Conservation (phyloP, 2,797 vertebrate species). For the Denticeps clupeoides region DNA sequence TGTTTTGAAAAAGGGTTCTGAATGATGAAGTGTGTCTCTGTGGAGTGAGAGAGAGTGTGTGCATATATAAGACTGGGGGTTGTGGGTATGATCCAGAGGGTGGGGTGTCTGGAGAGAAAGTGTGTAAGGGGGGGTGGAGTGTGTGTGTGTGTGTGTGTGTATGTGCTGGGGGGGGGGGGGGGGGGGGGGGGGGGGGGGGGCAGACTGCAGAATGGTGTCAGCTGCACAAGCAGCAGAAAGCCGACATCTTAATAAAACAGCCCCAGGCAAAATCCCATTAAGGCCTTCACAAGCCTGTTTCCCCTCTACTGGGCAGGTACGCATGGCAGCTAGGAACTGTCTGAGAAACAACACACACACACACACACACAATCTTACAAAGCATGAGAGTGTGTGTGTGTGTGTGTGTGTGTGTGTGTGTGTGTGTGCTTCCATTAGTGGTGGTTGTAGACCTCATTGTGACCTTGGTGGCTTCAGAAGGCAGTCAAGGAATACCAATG, state of each 20-base stretch:
- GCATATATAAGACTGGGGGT: slow-evolving; percentile 9
- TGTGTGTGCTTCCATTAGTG: slow-evolving; percentile 54
- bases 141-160: slow-evolving; percentile 28
- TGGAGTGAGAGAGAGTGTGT: slow-evolving; percentile 25
- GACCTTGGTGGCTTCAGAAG: slow-evolving; percentile 61
- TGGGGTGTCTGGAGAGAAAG: slow-evolving; percentile 38
- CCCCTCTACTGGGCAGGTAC: slow-evolving; percentile 97
- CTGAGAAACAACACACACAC: slow-evolving; percentile 36
- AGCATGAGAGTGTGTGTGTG: slow-evolving; percentile 19
- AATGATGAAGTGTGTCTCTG: background rate
- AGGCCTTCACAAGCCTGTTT: slow-evolving; percentile 99
- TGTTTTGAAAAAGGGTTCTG: no score
- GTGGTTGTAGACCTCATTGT: slow-evolving; percentile 49
- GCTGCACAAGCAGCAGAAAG: slow-evolving; percentile 99
- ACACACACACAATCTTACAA: slow-evolving; percentile 37
- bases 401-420: slow-evolving; percentile 24
- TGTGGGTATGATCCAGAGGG: slow-evolving; percentile 19
- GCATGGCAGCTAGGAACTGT: slow-evolving; percentile 54
- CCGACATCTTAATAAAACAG: slow-evolving; percentile 99
- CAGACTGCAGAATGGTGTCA: slow-evolving; percentile 93
- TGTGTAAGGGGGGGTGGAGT: slow-evolving; percentile 40
- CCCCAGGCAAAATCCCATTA: slow-evolving; percentile 99
- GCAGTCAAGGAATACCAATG: slow-evolving; percentile 59
- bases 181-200: slow-evolving; percentile 27
- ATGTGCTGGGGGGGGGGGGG: slow-evolving; percentile 12